These are phyloP conservation scores for Ochotona princeps DNA, from an alignment of 2,113 vertebrate genomes.

Conservation along the genomic window DNA sequence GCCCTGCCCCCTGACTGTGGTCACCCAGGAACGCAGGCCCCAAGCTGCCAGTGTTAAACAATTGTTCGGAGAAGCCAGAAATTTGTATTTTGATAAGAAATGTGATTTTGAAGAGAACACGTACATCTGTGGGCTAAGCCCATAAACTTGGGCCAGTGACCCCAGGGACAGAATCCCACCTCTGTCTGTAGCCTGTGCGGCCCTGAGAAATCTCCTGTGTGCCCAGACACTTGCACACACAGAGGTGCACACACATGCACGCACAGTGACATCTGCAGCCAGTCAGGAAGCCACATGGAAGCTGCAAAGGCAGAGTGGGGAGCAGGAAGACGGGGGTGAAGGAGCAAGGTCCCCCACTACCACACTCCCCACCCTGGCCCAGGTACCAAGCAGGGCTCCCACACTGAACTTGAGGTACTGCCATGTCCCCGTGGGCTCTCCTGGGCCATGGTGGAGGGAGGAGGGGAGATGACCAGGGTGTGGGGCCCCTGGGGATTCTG, in stretches of 20 bases:
- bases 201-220: not conserved
- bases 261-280: too few relatives aligned
- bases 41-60: not conserved
- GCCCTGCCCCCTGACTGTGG: not conserved
- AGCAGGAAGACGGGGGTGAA: not conserved
- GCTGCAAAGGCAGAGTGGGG: too few relatives aligned
- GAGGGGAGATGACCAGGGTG: too few relatives aligned
- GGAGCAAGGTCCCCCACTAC: not conserved
- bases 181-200: not conserved
- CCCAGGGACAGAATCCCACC: not conserved
- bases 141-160: not conserved
- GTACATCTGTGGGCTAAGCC: not conserved
- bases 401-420: not conserved
- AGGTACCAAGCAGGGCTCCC: not conserved
- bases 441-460: not conserved
- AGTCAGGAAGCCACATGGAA: too few relatives aligned
- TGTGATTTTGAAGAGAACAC: not conserved
- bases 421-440: not conserved
- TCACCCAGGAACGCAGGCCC: not conserved
- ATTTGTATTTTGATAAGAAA: not conserved
- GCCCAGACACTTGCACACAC: not conserved
- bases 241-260: too few relatives aligned
- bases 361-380: not conserved
- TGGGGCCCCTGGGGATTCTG: too few relatives aligned
- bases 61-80: not conserved